A percentile compares a stretch with the other conserved stretches of the same genome.
Evolutionary conservation across 2,113 vertebrate genomes (phyloP).

Genomic region (Scytalopus superciliaris): DNA sequence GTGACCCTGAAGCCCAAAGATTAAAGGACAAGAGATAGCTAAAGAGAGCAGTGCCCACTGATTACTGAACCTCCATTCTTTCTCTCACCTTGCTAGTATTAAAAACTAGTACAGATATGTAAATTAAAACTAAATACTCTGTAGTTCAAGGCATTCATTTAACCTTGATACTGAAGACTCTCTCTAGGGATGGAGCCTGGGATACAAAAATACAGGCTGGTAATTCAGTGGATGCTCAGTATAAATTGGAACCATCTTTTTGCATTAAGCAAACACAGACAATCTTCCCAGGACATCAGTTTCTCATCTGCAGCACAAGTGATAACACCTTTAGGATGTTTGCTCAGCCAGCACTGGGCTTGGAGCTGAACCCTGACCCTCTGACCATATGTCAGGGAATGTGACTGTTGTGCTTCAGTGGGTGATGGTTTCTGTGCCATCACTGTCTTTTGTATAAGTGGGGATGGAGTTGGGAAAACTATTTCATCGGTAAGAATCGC

Average conservation of each 20-base stretch:
- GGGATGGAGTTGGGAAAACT: neutral
- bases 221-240: neutral
- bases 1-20: neutral
- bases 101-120: neutral
- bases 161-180: neutral
- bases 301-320: neutral
- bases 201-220: neutral
- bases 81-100: neutral
- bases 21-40: neutral
- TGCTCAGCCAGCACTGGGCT: neutral
- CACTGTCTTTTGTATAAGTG: neutral
- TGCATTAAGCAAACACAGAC: neutral
- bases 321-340: neutral
- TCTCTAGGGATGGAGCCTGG: neutral
- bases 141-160: neutral
- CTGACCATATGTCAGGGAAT: neutral
- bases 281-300: neutral
- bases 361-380: neutral
- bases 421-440: neutral
- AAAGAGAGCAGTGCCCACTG: neutral
- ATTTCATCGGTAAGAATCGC: neutral
- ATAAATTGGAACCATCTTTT: neutral
- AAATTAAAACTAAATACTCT: conserved; percentile 25
- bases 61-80: neutral
- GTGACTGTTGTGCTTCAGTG: neutral